Evolutionary conservation across 2,888 invertebrate species (phyloP).

Genomic region (Diaperis boleti): DNA sequence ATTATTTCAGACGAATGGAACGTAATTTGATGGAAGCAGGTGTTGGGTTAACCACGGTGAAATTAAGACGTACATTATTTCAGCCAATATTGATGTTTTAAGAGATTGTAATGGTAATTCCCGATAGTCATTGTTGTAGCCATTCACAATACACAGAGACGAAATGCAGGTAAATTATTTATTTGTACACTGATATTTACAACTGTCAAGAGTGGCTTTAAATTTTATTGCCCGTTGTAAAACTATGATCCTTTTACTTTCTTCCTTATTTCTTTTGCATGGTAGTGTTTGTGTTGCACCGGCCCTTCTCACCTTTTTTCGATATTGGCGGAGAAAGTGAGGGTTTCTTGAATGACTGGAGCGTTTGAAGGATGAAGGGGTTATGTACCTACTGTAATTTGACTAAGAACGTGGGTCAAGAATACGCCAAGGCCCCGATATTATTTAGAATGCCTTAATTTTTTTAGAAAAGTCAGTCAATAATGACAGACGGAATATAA

Average conservation of each 20-base stretch:
- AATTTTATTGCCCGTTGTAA: slow-evolving; percentile 57
- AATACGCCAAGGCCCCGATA: too few relatives aligned
- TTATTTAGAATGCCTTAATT: too few relatives aligned
- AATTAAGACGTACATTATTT: slow-evolving; percentile 40
- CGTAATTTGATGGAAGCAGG: slow-evolving; percentile 62
- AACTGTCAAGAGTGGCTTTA: slow-evolving; percentile 49
- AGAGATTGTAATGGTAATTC: slow-evolving; percentile 66
- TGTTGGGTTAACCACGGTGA: slow-evolving; percentile 61
- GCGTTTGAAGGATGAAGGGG: too few relatives aligned
- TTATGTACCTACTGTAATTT: too few relatives aligned
- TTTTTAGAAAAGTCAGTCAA: too few relatives aligned
- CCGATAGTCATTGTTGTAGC: slow-evolving; percentile 53
- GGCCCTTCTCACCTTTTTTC: not conserved
- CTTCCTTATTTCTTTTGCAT: slow-evolving; percentile 1
- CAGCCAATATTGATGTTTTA: slow-evolving; percentile 42
- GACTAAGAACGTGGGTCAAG: too few relatives aligned
- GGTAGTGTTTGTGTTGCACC: slow-evolving; percentile 2
- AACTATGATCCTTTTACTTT: slow-evolving; percentile 44
- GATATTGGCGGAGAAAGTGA: too few relatives aligned
- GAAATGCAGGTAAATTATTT: slow-evolving; percentile 66
- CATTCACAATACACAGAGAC: slow-evolving; percentile 61
- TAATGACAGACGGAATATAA: too few relatives aligned
- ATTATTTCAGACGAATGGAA: slow-evolving; percentile 48
- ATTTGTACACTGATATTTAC: slow-evolving; percentile 47
- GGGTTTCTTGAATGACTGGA: too few relatives aligned